Evolutionary conservation across 2,888 invertebrate species (phyloP).

Genomic region (Amblyjoppa fuscipennis): DNA sequence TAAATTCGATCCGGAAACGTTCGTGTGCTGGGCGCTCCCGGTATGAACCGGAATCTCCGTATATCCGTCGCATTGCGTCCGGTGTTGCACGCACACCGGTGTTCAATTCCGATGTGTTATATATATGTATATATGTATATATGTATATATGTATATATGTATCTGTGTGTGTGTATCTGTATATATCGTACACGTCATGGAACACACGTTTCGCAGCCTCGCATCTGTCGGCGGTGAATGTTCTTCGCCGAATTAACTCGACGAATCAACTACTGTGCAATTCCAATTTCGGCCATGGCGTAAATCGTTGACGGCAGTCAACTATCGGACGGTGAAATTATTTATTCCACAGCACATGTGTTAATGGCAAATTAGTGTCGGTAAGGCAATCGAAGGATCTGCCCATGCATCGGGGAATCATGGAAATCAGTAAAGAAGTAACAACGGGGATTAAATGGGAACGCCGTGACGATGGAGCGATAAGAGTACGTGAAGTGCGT

Average conservation of each 20-base stretch:
- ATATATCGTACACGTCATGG: neutral
- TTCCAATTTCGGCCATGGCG: neutral
- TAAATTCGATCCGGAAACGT: slow-evolving; percentile 64
- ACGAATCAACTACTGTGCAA: slow-evolving; percentile 27
- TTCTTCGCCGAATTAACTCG: slow-evolving; percentile 35
- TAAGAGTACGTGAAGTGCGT: too few species aligned
- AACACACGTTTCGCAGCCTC: slow-evolving; percentile 12
- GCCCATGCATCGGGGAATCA: too few species aligned
- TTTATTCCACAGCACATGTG: neutral
- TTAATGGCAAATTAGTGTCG: neutral
- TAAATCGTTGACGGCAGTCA: neutral
- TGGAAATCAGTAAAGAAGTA: too few species aligned
- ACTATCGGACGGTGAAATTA: neutral
- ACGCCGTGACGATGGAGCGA: too few species aligned
- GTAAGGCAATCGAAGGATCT: neutral
- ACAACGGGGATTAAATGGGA: too few species aligned
- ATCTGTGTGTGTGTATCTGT: neutral
- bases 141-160: neutral
- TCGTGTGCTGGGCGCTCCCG: slow-evolving; percentile 18
- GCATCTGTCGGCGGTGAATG: slow-evolving; percentile 39
- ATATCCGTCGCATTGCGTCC: slow-evolving; percentile 19
- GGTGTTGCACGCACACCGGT: slow-evolving; percentile 29
- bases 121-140: neutral
- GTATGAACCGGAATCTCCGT: slow-evolving; percentile 3
- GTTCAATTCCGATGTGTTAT: neutral